phyloP scores from a whole-genome alignment of 2,797 vertebrate species.

The Semotilus atromaculatus region DNA sequence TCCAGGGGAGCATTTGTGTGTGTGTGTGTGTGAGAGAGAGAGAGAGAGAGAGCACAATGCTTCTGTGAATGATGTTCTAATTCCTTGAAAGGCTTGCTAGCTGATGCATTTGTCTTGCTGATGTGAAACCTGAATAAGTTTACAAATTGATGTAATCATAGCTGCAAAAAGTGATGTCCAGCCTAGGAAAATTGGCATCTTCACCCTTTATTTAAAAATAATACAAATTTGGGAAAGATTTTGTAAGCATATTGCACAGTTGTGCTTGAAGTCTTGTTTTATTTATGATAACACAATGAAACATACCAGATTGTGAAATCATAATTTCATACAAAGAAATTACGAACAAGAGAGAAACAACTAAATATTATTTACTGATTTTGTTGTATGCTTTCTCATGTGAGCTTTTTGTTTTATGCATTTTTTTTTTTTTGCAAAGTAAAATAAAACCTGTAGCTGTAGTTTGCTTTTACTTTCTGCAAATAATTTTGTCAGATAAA shows the following conservation, averaged over 20 bases:
- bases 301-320: too few relatives aligned
- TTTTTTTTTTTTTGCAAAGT: neutral
- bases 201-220: neutral
- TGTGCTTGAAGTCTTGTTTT: neutral
- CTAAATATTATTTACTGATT: too few relatives aligned
- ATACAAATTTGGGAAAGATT: neutral
- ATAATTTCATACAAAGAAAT: too few relatives aligned
- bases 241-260: neutral
- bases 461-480: neutral
- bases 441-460: neutral
- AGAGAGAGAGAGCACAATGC: neutral
- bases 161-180: neutral
- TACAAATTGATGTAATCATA: neutral
- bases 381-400: neutral
- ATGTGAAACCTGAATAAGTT: neutral
- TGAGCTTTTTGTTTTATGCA: neutral
- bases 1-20: neutral
- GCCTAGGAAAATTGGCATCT: neutral
- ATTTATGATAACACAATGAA: neutral
- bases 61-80: slow-evolving; percentile 42
- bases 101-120: neutral
- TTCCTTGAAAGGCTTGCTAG: slow-evolving; percentile 40
- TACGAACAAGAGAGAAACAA: too few relatives aligned
- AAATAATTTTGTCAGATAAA: neutral
- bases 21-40: slow-evolving; percentile 1